Evolutionary conservation across 1,140 invertebrate genomes (phyloP), one percentile per base, ranked within the genome.

Genomic region (Fopius arisanus): DNA sequence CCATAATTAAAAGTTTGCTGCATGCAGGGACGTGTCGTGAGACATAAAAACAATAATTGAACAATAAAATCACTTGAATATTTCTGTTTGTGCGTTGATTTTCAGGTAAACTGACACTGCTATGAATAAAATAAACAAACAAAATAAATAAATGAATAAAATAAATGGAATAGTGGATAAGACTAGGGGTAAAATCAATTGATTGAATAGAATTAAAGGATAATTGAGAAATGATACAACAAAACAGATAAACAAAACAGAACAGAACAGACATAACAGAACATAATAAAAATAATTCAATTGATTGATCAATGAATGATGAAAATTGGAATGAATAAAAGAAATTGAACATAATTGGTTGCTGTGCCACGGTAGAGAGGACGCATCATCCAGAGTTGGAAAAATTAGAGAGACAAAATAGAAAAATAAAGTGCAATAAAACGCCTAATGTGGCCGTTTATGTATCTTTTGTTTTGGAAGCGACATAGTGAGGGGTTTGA

Each of bases 381-480:
- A 83, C 83, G 76, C 77, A 68, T 73, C 75, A 73, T 73, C 67
- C 74, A 79, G 78, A 77, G 74, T 79, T 66, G 23, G 31, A 7
- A 31, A n/a, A 43, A 3, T 48, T 68, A 33, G 26, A 19, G 26
- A 37, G 68, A 59, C 48, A 28, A 29, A 41, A 62, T 77, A 74
- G 73, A 73, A 70, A 77, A 76, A 69, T 70, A 28, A 12, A 21
- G 16, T 62, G 75, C 79, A 76, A 78, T 82, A 76, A 71, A 78
- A 77, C 80, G 81, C 80, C 67, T 84, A 82, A 85, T 83, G 83
- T 86, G 79, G 81, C 81, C 83, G 76, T 83, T 82, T 86, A 80
- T 86, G 83, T 83, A 79, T 86, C 76, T 82, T 82, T 84, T 85
- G 76, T 84, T 85, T 85, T 83, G 83, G 80, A 86, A 84, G 83